These are phyloP conservation scores for Conopomorpha cramerella DNA, from an alignment of 1,140 invertebrate species.

Conservation along the genomic window DNA sequence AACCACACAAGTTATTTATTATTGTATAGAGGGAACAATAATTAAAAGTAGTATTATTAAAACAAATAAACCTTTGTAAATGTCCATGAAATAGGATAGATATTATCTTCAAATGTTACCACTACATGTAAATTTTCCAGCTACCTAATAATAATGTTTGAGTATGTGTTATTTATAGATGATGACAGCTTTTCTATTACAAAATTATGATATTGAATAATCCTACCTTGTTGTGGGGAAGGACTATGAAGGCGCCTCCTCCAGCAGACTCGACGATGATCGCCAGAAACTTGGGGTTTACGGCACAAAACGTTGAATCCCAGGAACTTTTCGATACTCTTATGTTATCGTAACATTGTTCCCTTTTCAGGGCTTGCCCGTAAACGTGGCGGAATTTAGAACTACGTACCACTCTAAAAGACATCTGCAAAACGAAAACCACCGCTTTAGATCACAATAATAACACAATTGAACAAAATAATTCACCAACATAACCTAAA, in stretches of 20 bases:
- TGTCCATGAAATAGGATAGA: no score
- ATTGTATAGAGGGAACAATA: background rate
- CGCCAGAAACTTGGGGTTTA: conserved; percentile 99
- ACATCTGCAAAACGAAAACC: conserved; percentile 70
- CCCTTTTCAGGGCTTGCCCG: conserved; percentile 93
- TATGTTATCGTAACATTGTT: conserved; percentile 99
- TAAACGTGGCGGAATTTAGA: conserved; percentile 99
- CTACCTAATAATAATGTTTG: no score
- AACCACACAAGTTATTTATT: no score
- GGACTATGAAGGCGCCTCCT: conserved; percentile 96
- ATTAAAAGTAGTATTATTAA: no score
- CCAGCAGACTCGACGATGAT: conserved; percentile 99
- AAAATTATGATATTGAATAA: conserved; percentile 9
- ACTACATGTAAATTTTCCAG: no score
- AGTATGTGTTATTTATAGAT: conserved; percentile 6
- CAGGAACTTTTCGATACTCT: conserved; percentile 97
- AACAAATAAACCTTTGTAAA: no score
- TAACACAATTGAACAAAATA: conserved; percentile 25
- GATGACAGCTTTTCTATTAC: background rate
- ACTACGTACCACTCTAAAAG: conserved; percentile 93
- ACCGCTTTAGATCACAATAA: conserved; percentile 29
- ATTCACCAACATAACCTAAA: conserved; percentile 54
- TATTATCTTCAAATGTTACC: no score
- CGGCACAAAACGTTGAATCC: conserved; percentile 98
- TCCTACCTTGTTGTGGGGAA: conserved; percentile 93